Evolutionary conservation across 2,113 vertebrate species (phyloP).

Genomic region (Stigmatopora nigra): DNA sequence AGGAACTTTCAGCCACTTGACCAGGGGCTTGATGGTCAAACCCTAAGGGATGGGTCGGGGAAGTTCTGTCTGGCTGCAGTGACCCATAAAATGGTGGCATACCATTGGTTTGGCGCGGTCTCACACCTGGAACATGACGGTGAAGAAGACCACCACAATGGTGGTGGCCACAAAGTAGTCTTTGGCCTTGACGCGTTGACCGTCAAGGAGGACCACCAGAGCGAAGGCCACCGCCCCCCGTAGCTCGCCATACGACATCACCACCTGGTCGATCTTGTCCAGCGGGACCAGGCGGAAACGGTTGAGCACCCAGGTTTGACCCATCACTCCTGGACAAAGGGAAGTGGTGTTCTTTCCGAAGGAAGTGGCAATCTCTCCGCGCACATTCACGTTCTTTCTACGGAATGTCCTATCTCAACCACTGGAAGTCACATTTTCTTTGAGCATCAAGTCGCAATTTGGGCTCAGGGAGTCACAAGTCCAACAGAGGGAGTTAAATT

Average conservation of each 20-base stretch:
- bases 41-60: constrained; percentile 65
- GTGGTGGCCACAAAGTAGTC: constrained; percentile 96
- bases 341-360: neutral
- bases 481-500: too few relatives aligned
- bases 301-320: constrained; percentile 90
- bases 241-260: constrained; percentile 96
- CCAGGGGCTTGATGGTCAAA: constrained; percentile 93
- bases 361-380: too few relatives aligned
- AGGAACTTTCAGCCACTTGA: constrained; percentile 94
- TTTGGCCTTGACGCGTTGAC: constrained; percentile 82
- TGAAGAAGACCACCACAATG: constrained; percentile 95
- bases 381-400: too few relatives aligned
- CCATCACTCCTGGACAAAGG: constrained; percentile 76
- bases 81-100: too few relatives aligned
- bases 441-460: too few relatives aligned
- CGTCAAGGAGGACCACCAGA: constrained; percentile 85
- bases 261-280: constrained; percentile 94
- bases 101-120: too few relatives aligned
- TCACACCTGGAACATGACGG: constrained; percentile 88
- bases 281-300: constrained; percentile 87
- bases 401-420: too few relatives aligned
- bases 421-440: too few relatives aligned
- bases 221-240: constrained; percentile 92
- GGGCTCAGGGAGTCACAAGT: too few relatives aligned
- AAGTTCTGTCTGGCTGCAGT: too few relatives aligned